Evolutionary conservation across 2,797 vertebrate species (phyloP).

Genomic region (Triplophysa yarkandensis): DNA sequence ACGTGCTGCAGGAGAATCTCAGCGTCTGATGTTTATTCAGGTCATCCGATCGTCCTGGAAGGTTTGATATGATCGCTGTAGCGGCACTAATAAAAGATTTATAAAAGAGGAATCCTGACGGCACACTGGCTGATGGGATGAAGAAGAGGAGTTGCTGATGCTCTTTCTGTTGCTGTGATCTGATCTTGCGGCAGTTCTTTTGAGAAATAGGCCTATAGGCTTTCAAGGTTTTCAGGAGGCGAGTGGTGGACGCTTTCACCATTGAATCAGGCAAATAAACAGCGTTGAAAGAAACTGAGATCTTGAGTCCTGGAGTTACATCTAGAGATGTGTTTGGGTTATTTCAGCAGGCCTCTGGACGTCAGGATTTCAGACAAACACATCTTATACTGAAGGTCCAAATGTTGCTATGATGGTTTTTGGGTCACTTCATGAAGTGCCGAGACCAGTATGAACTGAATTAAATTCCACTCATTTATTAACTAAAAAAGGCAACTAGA

Average conservation of each 20-base stretch:
- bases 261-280: slow-evolving; percentile 10
- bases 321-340: background rate
- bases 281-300: background rate
- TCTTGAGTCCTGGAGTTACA: background rate
- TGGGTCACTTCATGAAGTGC: background rate
- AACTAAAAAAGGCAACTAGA: background rate
- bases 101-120: background rate
- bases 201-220: slow-evolving; percentile 1
- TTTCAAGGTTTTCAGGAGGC: slow-evolving; percentile 8
- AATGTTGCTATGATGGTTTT: too few species aligned
- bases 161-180: background rate
- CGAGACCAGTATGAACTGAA: background rate
- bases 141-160: slow-evolving; percentile 2
- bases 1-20: slow-evolving; percentile 16
- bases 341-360: background rate
- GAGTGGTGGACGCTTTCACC: background rate
- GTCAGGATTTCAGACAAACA: too few species aligned
- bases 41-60: slow-evolving; percentile 54
- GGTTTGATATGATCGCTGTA: slow-evolving; percentile 17
- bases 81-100: slow-evolving; percentile 25
- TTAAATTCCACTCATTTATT: too few species aligned
- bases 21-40: slow-evolving; percentile 51
- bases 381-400: too few species aligned
- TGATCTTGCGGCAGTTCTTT: background rate
- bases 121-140: slow-evolving; percentile 17